These are phyloP conservation scores for Notocelia uddmanniana DNA, from an alignment of 2,888 invertebrate species.

Conservation along the genomic window DNA sequence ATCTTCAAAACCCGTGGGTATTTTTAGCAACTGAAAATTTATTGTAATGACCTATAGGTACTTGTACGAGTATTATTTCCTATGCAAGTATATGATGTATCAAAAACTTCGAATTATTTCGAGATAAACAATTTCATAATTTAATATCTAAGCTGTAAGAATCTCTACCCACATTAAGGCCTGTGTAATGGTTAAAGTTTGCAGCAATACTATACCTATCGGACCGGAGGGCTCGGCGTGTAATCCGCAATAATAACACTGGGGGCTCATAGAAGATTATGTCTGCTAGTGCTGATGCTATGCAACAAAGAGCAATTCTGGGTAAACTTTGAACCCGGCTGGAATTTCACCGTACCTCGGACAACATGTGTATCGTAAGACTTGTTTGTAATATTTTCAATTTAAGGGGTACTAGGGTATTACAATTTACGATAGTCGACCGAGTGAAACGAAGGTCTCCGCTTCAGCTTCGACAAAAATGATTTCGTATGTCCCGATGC, in stretches of 20 bases:
- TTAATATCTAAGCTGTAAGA: background rate
- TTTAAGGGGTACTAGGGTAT: too few species aligned
- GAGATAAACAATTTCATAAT: background rate
- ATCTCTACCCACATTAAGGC: background rate
- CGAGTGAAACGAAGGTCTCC: too few species aligned
- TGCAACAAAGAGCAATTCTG: constrained; percentile 37
- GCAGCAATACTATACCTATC: constrained; percentile 35
- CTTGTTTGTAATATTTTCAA: too few species aligned
- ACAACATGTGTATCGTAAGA: background rate
- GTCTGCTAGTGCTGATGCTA: constrained; percentile 31
- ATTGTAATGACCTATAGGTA: too few species aligned
- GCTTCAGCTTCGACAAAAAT: too few species aligned
- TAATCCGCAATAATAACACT: constrained; percentile 46
- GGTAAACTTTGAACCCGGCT: constrained; percentile 19
- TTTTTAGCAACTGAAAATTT: too few species aligned
- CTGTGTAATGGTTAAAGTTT: constrained; percentile 27
- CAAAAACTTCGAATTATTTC: background rate
- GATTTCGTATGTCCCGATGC: too few species aligned
- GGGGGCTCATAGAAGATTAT: constrained; percentile 40
- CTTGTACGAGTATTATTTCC: too few species aligned
- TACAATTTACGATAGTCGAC: too few species aligned
- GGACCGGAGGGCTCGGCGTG: constrained; percentile 14
- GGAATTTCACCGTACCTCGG: constrained; percentile 16
- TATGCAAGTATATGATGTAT: too few species aligned
- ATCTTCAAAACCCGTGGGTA: too few species aligned